Conservation (phyloP, 2,888 invertebrate species). For the Melolontha melolontha region DNA sequence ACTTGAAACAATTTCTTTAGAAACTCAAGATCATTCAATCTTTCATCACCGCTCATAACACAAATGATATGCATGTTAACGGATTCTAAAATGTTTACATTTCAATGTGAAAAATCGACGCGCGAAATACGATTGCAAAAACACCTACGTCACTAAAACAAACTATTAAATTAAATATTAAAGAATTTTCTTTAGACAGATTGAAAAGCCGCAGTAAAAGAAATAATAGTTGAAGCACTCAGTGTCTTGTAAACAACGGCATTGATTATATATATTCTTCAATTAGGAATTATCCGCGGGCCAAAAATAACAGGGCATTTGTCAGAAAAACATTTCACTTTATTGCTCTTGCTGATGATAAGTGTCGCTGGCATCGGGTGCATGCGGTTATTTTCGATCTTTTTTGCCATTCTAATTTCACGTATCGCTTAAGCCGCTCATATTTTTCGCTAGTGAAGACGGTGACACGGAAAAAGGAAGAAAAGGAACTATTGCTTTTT, state of each 20-base stretch:
- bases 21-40: too few relatives aligned
- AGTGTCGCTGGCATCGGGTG: constrained; percentile 22
- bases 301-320: constrained; percentile 51
- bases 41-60: too few relatives aligned
- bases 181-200: constrained; percentile 30
- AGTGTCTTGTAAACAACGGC: constrained; percentile 48
- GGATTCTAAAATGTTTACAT: too few relatives aligned
- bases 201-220: constrained; percentile 39
- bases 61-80: too few relatives aligned
- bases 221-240: constrained; percentile 49
- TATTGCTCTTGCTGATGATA: constrained; percentile 30
- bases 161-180: constrained; percentile 11
- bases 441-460: constrained; percentile 7
- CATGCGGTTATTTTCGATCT: constrained; percentile 27
- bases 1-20: too few relatives aligned
- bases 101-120: too few relatives aligned
- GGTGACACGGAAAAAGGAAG: background rate
- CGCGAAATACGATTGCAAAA: constrained; percentile 1
- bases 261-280: constrained; percentile 49
- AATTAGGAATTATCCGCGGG: constrained; percentile 48
- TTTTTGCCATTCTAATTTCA: constrained; percentile 34
- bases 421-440: constrained; percentile 28
- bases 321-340: constrained; percentile 49
- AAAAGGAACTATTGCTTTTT: too few relatives aligned
- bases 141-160: background rate